These are phyloP conservation scores for Cyphomyrus plagiostoma DNA, from an alignment of 2,113 vertebrate species.

Conservation along the genomic window DNA sequence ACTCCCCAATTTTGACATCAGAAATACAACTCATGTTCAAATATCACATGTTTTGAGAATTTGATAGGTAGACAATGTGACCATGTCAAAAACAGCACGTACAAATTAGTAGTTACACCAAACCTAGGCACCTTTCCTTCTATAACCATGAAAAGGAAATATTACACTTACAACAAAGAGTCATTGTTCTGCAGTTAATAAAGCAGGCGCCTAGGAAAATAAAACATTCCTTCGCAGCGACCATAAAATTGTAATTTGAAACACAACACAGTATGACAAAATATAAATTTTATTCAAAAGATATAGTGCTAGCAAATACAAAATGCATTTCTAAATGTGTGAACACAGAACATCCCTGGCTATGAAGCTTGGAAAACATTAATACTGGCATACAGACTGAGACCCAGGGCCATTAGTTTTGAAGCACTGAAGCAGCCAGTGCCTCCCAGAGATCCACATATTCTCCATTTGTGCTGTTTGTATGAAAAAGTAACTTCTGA, in stretches of 20 bases:
- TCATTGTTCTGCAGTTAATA: not conserved
- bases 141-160: not conserved
- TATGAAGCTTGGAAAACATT: not conserved
- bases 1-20: not conserved
- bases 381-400: not conserved
- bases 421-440: not conserved
- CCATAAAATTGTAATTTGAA: conserved; percentile 11
- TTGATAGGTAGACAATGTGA: not conserved
- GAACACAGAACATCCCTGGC: not conserved
- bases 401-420: not conserved
- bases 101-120: not conserved
- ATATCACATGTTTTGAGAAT: not conserved
- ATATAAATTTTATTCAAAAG: not conserved
- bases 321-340: not conserved
- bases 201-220: not conserved
- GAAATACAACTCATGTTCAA: not conserved
- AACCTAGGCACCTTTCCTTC: not conserved
- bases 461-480: not conserved
- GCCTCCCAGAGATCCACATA: not conserved
- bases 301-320: not conserved
- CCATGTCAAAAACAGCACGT: not conserved
- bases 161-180: not conserved
- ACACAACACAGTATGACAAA: not conserved
- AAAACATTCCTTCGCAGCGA: not conserved
- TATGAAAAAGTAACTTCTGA: not conserved